Evolutionary conservation across 2,113 vertebrate genomes (phyloP), one percentile per base, ranked within the genome.

Genomic region (Nibea coibor): DNA sequence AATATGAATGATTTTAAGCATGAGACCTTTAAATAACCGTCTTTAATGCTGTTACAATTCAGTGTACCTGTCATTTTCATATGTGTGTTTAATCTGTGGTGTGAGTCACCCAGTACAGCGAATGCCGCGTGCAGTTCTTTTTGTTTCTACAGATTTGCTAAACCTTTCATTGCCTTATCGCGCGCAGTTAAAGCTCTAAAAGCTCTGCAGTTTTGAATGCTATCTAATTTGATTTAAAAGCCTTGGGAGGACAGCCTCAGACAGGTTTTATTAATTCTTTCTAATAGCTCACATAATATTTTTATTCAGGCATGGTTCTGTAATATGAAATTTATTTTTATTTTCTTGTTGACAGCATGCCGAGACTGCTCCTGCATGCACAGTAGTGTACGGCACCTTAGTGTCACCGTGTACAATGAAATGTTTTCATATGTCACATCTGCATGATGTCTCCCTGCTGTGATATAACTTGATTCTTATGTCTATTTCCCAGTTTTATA

Each of bases 401-500:
- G 31, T 48, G 5, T 28, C 1, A 8, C 50, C 15, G 35, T 12
- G 17, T 43, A 17, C 35, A 39, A 43, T 73, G 12, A 17, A 26
- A 57, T 20, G 31, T 51, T 64, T 53, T 35, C 31, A 48, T 39
- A 26, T 67, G 17, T 50, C 71, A 22, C 39, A 48, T 53, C 43
- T 71, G 77, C 26, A 0, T n/a, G 69, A 28, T 72, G 51, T 75
- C 72, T 26, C 61, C 66, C 64, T 64, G 24, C 72, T 11, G 78
- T 42, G 53, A 82, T 53, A 50, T 28, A 65, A 66, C 7, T 63
- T 39, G 54, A 24, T 80, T 76, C 45, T 72, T 54, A 88, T 72
- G 69, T 65, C 17, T 56, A 10, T 79, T 82, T 24, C 39, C 8
- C 61, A 53, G 35, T 84, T 86, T 86, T 51, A 75, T 61, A 83